These are phyloP conservation scores for Amphiprion percula DNA, from an alignment of 2,113 vertebrate species.

Conservation along the genomic window DNA sequence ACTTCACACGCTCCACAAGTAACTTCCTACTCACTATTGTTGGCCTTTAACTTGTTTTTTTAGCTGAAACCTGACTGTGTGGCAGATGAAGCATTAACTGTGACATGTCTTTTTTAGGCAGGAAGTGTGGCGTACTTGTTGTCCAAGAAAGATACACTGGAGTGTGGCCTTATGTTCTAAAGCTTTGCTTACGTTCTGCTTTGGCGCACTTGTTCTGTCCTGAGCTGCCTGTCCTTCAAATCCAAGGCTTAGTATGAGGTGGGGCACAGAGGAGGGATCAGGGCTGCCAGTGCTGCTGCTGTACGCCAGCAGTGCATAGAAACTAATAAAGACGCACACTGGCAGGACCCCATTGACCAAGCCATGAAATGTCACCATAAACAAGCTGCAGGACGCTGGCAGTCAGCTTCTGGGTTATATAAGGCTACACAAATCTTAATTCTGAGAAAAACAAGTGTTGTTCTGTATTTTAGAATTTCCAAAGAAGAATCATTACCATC, in stretches of 20 bases:
- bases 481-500: background rate
- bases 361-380: conserved; percentile 82
- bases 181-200: conserved; percentile 52
- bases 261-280: conserved; percentile 70
- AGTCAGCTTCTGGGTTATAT: conserved; percentile 80
- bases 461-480: conserved; percentile 16
- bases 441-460: conserved; percentile 38
- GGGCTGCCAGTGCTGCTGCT: conserved; percentile 63
- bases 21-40: conserved; percentile 18
- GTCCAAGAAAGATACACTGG: conserved; percentile 32
- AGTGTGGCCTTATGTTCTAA: conserved; percentile 44
- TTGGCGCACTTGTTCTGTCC: conserved; percentile 61
- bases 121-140: conserved; percentile 40
- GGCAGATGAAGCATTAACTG: conserved; percentile 42
- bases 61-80: conserved; percentile 9
- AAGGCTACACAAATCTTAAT: conserved; percentile 58
- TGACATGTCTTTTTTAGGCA: conserved; percentile 40
- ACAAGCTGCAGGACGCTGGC: conserved; percentile 84
- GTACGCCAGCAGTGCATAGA: conserved; percentile 65
- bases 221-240: conserved; percentile 69
- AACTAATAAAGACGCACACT: conserved; percentile 82
- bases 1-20: conserved; percentile 27
- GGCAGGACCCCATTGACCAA: conserved; percentile 75
- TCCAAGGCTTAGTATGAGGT: conserved; percentile 71
- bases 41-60: conserved; percentile 42